phyloP scores from a whole-genome alignment of 2,888 invertebrate species.

The Colostygia pectinataria region DNA sequence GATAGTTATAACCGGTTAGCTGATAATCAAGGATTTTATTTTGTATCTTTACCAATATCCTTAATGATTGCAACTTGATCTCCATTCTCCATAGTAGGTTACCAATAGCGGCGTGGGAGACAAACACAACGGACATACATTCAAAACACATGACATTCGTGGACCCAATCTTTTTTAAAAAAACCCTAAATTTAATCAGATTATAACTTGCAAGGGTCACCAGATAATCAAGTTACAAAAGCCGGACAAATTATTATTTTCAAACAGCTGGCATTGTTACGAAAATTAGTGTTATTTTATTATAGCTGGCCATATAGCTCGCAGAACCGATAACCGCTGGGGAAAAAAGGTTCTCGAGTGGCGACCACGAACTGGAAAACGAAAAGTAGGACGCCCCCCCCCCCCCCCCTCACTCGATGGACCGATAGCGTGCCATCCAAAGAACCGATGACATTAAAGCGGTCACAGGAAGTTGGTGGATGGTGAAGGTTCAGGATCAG shows the following conservation, averaged over 20 bases:
- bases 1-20: not conserved
- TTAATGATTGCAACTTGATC: slow-evolving; percentile 9
- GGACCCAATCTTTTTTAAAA: slow-evolving; percentile 20
- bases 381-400: too few species aligned
- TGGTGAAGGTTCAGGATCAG: too few species aligned
- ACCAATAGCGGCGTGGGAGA: slow-evolving; percentile 13
- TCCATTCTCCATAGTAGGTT: slow-evolving; percentile 5
- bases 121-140: slow-evolving; percentile 5
- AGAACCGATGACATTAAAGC: too few species aligned
- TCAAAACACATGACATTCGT: slow-evolving; percentile 5
- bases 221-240: slow-evolving; percentile 16
- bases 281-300: not conserved
- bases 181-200: slow-evolving; percentile 54
- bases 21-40: not conserved
- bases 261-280: too few species aligned
- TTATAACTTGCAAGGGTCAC: slow-evolving; percentile 50
- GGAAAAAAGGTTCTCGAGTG: too few species aligned
- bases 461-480: too few species aligned
- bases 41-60: slow-evolving; percentile 4
- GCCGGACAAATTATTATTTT: not conserved
- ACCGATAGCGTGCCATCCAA: too few species aligned
- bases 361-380: too few species aligned
- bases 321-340: too few species aligned
- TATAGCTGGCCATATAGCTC: too few species aligned
- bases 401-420: too few species aligned